Base-by-base conservation (phyloP, 2,888 invertebrate genomes). In the Neoascia interrupta region DNA sequence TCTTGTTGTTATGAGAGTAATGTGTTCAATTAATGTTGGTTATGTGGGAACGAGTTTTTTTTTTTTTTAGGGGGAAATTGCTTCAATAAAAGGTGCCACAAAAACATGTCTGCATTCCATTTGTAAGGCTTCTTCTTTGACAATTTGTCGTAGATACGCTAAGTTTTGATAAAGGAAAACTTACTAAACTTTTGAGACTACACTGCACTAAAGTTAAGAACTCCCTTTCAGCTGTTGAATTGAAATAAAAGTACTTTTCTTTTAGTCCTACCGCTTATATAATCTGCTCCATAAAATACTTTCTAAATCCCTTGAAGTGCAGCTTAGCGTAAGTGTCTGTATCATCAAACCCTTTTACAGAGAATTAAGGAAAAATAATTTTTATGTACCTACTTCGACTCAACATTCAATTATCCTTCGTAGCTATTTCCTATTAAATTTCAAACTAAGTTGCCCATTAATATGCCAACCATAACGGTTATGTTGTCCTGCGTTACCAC, bases 91-190 rank as follows among this genome's bases (percentile, higher is more conserved):
- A 34, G 43, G 36, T 11, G 1, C n/a, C 28, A 43, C 61, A 75
- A 75, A 75, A 69, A 75, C 74, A 75, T 69, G 74, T 75, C 74
- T 75, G 56, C 61, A 61, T 69, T 69, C 49, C 54, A 69, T 75
- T 75, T 75, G 41, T 56, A 56, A 75, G 54, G 28, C 49, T 61
- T 56, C 53, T 51, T 58, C 54, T 39, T 34, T 15, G 23, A 26
- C n/a, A n/a, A n/a, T n/a, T n/a, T n/a, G n/a, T n/a, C n/a, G n/a
- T n/a, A n/a, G n/a, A n/a, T n/a, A n/a, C n/a, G n/a, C n/a, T n/a
- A n/a, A n/a, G n/a, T n/a, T n/a, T n/a, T n/a, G n/a, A n/a, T n/a
- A n/a, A n/a, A n/a, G n/a, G n/a, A n/a, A n/a, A n/a, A n/a, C n/a
- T n/a, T n/a, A n/a, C n/a, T n/a, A n/a, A n/a, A n/a, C n/a, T n/a